A percentile compares a stretch with the other conserved stretches of the same genome.
phyloP scores from a whole-genome alignment of 2,888 invertebrate genomes.

The Phasia obesa region DNA sequence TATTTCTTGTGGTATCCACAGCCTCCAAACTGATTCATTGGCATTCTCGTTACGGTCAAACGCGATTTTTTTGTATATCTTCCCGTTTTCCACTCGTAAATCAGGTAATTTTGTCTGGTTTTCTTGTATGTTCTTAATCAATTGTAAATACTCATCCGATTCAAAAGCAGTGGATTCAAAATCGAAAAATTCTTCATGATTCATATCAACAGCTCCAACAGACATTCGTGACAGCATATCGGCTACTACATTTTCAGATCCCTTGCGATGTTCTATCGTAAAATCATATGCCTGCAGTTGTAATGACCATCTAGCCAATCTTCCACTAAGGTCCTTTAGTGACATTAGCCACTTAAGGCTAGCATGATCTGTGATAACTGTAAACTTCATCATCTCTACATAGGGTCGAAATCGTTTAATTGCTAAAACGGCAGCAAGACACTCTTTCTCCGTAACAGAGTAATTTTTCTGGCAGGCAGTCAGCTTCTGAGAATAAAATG shows the following conservation, averaged over 20 bases:
- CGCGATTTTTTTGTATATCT: background rate
- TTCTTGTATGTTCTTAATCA: background rate
- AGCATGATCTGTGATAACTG: constrained; percentile 1
- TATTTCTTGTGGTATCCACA: background rate
- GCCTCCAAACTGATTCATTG: background rate
- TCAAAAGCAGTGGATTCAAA: background rate
- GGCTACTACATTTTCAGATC: background rate
- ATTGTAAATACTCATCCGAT: background rate
- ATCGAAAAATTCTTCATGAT: background rate
- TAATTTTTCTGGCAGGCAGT: no score
- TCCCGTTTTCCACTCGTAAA: background rate
- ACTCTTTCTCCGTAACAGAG: no score
- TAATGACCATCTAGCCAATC: background rate
- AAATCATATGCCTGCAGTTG: background rate
- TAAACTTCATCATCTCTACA: constrained; percentile 10
- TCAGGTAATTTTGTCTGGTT: background rate
- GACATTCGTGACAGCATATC: background rate
- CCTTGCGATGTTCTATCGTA: background rate
- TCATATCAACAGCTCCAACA: background rate
- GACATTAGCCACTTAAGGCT: constrained; percentile 1
- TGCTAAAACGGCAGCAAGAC: background rate
- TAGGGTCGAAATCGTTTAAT: background rate
- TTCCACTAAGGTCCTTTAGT: background rate
- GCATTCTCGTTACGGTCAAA: background rate
- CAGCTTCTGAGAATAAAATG: background rate